Evolutionary conservation across 2,888 invertebrate genomes (phyloP).

Genomic region (Drosophila cognata): DNA sequence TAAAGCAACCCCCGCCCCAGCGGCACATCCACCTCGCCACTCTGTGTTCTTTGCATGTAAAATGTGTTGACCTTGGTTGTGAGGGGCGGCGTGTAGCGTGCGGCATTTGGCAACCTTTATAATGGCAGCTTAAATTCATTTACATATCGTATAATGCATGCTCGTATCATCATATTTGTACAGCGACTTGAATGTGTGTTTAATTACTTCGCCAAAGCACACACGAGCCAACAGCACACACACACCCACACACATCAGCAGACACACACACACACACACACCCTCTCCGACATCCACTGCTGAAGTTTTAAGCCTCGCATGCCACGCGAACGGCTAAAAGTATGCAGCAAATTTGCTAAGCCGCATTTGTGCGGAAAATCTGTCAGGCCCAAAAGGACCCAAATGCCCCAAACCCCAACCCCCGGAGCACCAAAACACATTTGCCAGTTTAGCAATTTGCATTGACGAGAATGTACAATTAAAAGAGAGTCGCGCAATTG

Average conservation of each 20-base stretch:
- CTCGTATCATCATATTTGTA: constrained; percentile 59
- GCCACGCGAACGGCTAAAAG: constrained; percentile 40
- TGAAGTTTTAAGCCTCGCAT: constrained; percentile 49
- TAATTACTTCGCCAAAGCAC: constrained; percentile 58
- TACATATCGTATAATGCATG: constrained; percentile 65
- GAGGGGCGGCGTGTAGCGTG: constrained; percentile 30
- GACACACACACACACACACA: constrained; percentile 4
- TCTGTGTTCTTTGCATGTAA: constrained; percentile 6
- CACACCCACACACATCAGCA: constrained; percentile 4
- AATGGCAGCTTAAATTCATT: constrained; percentile 65
- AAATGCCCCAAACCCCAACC: neutral
- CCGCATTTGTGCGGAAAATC: constrained; percentile 40
- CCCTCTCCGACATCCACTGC: constrained; percentile 4
- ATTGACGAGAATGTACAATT: neutral
- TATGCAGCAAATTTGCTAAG: constrained; percentile 56
- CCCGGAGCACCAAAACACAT: neutral
- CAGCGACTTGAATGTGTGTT: constrained; percentile 65
- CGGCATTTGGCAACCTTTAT: constrained; percentile 53
- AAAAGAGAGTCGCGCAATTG: constrained; percentile 26
- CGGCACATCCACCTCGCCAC: neutral
- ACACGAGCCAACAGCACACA: constrained; percentile 19
- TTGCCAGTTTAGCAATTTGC: constrained; percentile 10
- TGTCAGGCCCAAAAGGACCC: constrained; percentile 13
- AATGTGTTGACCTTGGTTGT: constrained; percentile 46
- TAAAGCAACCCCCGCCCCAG: neutral